A percentile compares a stretch with the other conserved stretches of the same genome.
Evolutionary conservation across 2,888 invertebrate genomes (phyloP).

Genomic region (Trichopria drosophilae): DNA sequence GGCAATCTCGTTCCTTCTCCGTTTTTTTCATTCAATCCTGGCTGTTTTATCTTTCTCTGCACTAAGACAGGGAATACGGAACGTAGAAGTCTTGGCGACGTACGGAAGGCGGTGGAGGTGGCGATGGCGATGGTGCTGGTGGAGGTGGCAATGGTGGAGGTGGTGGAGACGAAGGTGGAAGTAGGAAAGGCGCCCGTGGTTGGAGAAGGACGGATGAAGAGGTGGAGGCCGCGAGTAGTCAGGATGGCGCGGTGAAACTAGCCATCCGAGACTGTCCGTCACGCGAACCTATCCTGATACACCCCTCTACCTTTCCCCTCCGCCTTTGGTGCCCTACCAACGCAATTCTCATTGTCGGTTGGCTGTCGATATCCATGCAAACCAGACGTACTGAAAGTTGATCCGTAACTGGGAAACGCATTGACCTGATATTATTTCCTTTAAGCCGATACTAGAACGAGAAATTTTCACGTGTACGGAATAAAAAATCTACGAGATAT

Average conservation of each 20-base stretch:
- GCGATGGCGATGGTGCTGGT: slow-evolving; percentile 10
- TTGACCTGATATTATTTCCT: too few species aligned
- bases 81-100: slow-evolving; percentile 32
- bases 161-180: slow-evolving; percentile 22
- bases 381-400: too few species aligned
- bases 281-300: slow-evolving; percentile 48
- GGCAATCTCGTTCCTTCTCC: slow-evolving; percentile 4
- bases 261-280: slow-evolving; percentile 52
- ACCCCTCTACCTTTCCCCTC: slow-evolving; percentile 19
- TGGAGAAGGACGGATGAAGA: slow-evolving; percentile 25
- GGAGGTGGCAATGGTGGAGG: slow-evolving; percentile 20
- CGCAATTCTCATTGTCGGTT: slow-evolving; percentile 20
- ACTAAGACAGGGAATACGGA: too few species aligned
- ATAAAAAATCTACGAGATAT: too few species aligned
- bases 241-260: slow-evolving; percentile 42
- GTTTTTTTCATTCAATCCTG: slow-evolving; percentile 24
- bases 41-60: slow-evolving; percentile 27
- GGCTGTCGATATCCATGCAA: slow-evolving; percentile 15
- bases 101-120: slow-evolving; percentile 25
- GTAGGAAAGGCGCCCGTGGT: slow-evolving; percentile 23
- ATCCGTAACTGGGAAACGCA: too few species aligned
- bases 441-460: too few species aligned
- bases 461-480: too few species aligned
- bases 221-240: slow-evolving; percentile 34
- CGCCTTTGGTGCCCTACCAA: slow-evolving; percentile 3